These are phyloP conservation scores for Bombus sylvicola DNA, from an alignment of 1,140 invertebrate genomes.

Conservation along the genomic window DNA sequence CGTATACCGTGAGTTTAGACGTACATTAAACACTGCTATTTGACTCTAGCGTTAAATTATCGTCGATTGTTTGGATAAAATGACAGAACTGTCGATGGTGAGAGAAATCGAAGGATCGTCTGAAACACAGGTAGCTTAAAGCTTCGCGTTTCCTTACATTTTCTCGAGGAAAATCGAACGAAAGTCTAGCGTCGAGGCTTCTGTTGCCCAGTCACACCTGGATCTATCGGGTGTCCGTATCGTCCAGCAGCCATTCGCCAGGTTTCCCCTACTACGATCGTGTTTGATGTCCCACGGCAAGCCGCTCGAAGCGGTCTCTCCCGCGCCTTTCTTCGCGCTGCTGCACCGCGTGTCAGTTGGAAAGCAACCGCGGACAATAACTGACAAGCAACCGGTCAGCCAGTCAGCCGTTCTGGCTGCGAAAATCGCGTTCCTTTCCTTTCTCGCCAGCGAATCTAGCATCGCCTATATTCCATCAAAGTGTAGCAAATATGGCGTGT, in stretches of 20 bases:
- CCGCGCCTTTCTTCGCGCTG: constrained; percentile 80
- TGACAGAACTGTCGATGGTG: no score
- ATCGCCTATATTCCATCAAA: background rate
- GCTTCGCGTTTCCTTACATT: background rate
- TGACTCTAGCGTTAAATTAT: no score
- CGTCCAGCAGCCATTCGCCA: constrained; percentile 45
- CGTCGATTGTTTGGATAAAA: no score
- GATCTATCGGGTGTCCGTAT: constrained; percentile 56
- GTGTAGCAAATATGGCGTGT: background rate
- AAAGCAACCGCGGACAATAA: constrained; percentile 72
- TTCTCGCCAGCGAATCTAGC: background rate
- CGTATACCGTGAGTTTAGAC: no score
- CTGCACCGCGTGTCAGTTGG: constrained; percentile 76
- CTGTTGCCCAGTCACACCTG: background rate
- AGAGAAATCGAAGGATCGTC: no score
- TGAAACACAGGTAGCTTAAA: no score
- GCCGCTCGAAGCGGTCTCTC: constrained; percentile 63
- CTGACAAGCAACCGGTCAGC: constrained; percentile 54
- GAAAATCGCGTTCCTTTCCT: constrained; percentile 24
- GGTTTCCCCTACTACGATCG: constrained; percentile 51
- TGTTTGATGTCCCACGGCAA: constrained; percentile 49
- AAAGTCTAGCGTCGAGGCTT: background rate
- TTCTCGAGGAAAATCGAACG: background rate
- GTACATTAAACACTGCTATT: no score
- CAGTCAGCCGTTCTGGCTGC: constrained; percentile 23